Conservation (phyloP, 2,888 invertebrate genomes). For the Altica lythri region DNA sequence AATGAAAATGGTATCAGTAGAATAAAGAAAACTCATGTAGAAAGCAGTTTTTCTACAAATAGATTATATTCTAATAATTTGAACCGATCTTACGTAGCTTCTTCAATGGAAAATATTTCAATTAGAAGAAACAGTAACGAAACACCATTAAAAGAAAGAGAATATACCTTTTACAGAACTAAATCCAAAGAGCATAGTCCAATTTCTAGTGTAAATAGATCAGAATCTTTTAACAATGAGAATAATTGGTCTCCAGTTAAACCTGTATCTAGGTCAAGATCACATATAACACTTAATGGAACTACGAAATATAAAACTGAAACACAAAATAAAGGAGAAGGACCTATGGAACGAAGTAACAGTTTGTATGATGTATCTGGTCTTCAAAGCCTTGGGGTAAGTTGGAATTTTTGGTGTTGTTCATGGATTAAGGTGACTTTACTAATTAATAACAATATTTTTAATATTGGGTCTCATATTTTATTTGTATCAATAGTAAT, state of each 20-base stretch:
- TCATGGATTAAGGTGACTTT: neutral
- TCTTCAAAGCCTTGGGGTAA: slow-evolving; percentile 58
- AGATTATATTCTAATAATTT: neutral
- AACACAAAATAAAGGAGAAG: slow-evolving; percentile 28
- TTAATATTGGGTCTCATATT: neutral
- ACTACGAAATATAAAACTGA: slow-evolving; percentile 44
- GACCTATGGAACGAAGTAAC: slow-evolving; percentile 50
- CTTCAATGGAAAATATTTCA: slow-evolving; percentile 49
- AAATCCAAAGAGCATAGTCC: slow-evolving; percentile 27
- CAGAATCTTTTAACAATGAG: slow-evolving; percentile 53
- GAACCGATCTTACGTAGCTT: slow-evolving; percentile 36
- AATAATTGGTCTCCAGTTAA: slow-evolving; percentile 47
- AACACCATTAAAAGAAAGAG: slow-evolving; percentile 35
- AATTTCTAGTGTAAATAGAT: slow-evolving; percentile 41
- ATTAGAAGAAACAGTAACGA: slow-evolving; percentile 38
- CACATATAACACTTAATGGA: slow-evolving; percentile 54
- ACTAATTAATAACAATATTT: neutral
- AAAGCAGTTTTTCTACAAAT: slow-evolving; percentile 1
- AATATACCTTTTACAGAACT: slow-evolving; percentile 48
- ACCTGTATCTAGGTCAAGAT: slow-evolving; percentile 57
- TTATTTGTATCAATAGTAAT: too few relatives aligned
- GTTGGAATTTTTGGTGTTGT: slow-evolving; percentile 28
- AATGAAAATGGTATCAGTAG: slow-evolving; percentile 46
- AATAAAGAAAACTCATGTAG: slow-evolving; percentile 30
- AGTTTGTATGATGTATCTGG: slow-evolving; percentile 57